Conservation (phyloP, 2,888 invertebrate genomes). For the Lissocephala sabroskyi region DNA sequence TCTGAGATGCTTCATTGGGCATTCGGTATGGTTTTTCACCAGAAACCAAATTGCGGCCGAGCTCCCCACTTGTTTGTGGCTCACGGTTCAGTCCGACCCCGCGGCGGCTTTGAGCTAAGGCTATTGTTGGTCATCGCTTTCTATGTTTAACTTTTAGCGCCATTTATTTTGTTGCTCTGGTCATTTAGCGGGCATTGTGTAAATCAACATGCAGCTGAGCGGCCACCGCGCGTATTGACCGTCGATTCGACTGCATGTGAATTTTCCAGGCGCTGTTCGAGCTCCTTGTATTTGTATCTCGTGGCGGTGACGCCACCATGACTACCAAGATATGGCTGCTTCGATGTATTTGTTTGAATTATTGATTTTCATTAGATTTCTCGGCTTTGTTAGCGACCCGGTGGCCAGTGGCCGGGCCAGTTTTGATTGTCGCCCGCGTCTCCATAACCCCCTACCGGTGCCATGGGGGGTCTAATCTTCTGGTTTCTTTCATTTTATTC, state of each 20-base stretch:
- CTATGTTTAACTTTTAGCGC: slow-evolving; percentile 39
- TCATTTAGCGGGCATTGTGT: slow-evolving; percentile 15
- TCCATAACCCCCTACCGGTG: no score
- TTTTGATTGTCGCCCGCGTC: no score
- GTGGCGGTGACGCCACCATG: no score
- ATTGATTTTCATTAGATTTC: slow-evolving; percentile 59
- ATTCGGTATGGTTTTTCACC: not conserved
- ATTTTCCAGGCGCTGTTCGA: no score
- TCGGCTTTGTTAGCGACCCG: no score
- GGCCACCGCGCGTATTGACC: no score
- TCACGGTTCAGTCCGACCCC: slow-evolving; percentile 35
- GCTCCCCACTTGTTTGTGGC: slow-evolving; percentile 23
- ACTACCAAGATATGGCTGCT: no score
- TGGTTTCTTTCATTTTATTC: slow-evolving; percentile 22
- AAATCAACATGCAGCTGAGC: no score
- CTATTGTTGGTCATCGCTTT: slow-evolving; percentile 38
- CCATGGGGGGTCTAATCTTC: not conserved
- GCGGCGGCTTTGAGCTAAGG: not conserved
- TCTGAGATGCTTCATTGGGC: slow-evolving; percentile 10
- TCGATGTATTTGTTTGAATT: slow-evolving; percentile 47
- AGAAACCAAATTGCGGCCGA: not conserved
- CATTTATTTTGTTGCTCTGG: slow-evolving; percentile 31
- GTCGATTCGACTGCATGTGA: no score
- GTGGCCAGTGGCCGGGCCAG: no score
- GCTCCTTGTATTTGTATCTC: no score